Conservation (phyloP, 2,888 invertebrate species). For the Tricholauxania praeusta region DNA sequence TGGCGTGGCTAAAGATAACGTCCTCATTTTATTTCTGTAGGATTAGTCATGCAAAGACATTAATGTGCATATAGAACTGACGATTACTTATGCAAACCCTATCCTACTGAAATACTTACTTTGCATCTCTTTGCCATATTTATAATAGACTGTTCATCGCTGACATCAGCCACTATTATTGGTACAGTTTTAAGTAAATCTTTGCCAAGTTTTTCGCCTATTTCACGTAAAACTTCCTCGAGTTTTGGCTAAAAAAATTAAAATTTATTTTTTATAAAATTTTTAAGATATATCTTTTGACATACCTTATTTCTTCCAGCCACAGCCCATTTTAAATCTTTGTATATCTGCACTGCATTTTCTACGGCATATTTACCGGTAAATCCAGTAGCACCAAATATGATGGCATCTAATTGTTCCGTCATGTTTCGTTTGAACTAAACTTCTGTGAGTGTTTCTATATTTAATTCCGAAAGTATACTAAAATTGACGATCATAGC, state of each 20-base stretch:
- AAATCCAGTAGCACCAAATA: slow-evolving; percentile 48
- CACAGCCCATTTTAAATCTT: slow-evolving; percentile 47
- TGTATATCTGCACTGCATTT: slow-evolving; percentile 44
- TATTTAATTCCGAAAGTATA: slow-evolving; percentile 35
- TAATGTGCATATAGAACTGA: no score
- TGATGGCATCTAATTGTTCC: slow-evolving; percentile 45
- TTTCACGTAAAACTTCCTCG: slow-evolving; percentile 39
- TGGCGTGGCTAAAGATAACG: no score
- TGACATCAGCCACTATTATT: slow-evolving; percentile 44
- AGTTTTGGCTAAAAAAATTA: slow-evolving; percentile 38
- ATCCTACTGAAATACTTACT: slow-evolving; percentile 31
- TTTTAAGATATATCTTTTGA: neutral
- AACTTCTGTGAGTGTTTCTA: neutral
- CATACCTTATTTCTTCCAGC: slow-evolving; percentile 47
- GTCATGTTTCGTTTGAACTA: slow-evolving; percentile 27
- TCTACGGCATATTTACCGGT: slow-evolving; percentile 45
- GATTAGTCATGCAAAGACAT: no score
- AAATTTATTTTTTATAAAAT: neutral
- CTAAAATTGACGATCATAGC: slow-evolving; percentile 20
- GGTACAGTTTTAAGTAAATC: slow-evolving; percentile 42
- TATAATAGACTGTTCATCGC: slow-evolving; percentile 40
- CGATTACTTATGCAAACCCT: no score
- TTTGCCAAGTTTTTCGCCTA: slow-evolving; percentile 34
- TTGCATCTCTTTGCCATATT: slow-evolving; percentile 47
- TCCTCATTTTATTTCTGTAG: no score